A percentile compares a stretch with the other conserved stretches of the same genome.
Evolutionary conservation across 92 coral and sea anemone genomes (phyloP).

Genomic region (Epizoanthus ramosus): DNA sequence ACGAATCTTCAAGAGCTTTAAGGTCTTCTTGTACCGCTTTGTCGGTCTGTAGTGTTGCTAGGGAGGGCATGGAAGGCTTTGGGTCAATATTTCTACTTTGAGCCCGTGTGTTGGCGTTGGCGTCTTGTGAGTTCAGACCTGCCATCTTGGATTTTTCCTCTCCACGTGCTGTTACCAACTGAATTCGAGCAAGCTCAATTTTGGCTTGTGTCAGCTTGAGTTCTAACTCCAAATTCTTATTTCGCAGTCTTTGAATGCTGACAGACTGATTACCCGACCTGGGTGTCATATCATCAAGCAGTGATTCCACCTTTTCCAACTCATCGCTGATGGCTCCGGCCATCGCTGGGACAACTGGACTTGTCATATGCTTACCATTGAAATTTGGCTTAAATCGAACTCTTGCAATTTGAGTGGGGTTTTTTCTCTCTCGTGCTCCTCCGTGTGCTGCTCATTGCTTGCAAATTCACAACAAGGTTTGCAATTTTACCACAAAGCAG

Average conservation of each 20-base stretch:
- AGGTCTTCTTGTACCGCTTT: constrained; percentile 54
- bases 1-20: constrained; percentile 49
- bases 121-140: constrained; percentile 19
- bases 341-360: too few species aligned
- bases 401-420: constrained; percentile 4
- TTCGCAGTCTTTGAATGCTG: constrained; percentile 9
- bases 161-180: constrained; percentile 3
- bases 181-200: constrained; percentile 39
- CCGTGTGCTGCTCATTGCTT: constrained; percentile 14
- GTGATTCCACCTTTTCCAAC: constrained; percentile 37
- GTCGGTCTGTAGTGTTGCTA: constrained; percentile 39
- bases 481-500: background rate
- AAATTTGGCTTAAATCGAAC: background rate
- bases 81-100: background rate
- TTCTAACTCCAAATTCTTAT: constrained; percentile 32
- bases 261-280: constrained; percentile 5
- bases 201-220: constrained; percentile 46
- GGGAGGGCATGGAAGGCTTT: constrained; percentile 18
- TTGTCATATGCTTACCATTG: background rate
- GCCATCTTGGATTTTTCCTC: constrained; percentile 38
- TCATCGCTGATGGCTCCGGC: constrained; percentile 27
- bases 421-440: constrained; percentile 9
- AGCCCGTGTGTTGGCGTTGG: constrained; percentile 31
- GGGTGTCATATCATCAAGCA: constrained; percentile 34
- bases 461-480: background rate